Evolutionary conservation across 2,888 invertebrate species (phyloP).

Genomic region (Ormyrus rosae): DNA sequence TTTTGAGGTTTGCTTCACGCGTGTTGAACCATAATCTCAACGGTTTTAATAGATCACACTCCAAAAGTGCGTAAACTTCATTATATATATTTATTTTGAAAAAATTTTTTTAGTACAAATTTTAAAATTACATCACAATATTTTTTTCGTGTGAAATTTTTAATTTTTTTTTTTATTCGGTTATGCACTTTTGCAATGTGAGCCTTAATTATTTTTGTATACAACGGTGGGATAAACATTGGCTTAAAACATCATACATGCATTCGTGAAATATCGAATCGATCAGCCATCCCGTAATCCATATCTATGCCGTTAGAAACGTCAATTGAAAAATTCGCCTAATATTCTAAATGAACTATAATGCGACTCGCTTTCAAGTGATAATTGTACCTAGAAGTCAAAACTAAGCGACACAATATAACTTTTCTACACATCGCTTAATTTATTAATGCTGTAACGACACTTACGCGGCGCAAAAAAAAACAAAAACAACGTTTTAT

Average conservation of each 20-base stretch:
- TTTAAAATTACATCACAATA: conserved; percentile 51
- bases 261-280: conserved; percentile 47
- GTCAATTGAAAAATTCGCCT: conserved; percentile 55
- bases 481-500: conserved; percentile 55
- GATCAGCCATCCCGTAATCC: conserved; percentile 49
- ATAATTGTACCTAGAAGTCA: conserved; percentile 53
- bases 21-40: conserved; percentile 58
- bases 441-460: conserved; percentile 44
- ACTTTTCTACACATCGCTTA: conserved; percentile 49
- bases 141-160: conserved; percentile 40
- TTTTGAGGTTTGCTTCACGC: conserved; percentile 55
- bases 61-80: conserved; percentile 45
- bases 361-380: conserved; percentile 49
- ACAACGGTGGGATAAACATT: conserved; percentile 54
- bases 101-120: conserved; percentile 51
- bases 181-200: conserved; percentile 50
- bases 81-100: conserved; percentile 32
- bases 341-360: conserved; percentile 54
- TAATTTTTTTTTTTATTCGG: conserved; percentile 28
- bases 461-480: conserved; percentile 25
- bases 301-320: conserved; percentile 51
- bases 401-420: conserved; percentile 54
- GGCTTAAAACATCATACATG: conserved; percentile 50
- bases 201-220: conserved; percentile 46
- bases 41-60: conserved; percentile 49